These are phyloP conservation scores for Halcyon senegalensis DNA, from an alignment of 2,113 vertebrate species.

Conservation along the genomic window DNA sequence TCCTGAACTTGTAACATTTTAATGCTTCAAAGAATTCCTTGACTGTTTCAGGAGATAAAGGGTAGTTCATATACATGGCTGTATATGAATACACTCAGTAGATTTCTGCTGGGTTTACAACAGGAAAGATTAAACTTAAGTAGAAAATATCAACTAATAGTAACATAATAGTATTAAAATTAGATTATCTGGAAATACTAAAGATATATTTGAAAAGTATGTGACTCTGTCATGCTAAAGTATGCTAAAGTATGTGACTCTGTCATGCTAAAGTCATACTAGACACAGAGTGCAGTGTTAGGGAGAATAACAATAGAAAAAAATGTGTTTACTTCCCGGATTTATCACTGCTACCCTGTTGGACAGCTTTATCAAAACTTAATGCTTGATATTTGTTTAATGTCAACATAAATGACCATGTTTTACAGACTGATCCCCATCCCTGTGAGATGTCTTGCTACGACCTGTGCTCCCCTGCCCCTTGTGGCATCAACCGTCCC, in stretches of 20 bases:
- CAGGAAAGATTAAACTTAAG: not conserved
- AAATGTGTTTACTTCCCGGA: not conserved
- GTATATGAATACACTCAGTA: not conserved
- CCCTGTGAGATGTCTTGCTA: not conserved
- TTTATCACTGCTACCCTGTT: not conserved
- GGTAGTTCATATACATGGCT: not conserved
- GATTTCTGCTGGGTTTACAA: not conserved
- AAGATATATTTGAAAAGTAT: not conserved
- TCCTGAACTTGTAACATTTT: not conserved
- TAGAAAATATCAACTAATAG: not conserved
- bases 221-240: not conserved
- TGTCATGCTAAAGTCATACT: not conserved
- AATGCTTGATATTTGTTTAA: fast-evolving
- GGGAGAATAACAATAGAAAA: not conserved
- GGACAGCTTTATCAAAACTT: not conserved
- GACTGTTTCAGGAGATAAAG: not conserved
- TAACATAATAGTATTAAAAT: not conserved
- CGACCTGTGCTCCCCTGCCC: not conserved
- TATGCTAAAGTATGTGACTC: no score
- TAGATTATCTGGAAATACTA: not conserved
- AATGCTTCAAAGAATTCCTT: not conserved
- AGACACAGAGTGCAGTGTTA: not conserved
- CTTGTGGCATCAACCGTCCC: fast-evolving
- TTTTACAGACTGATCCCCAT: not conserved
- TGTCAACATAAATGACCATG: not conserved